Base-by-base conservation (phyloP, 2,113 vertebrate species). In the Accipiter virgatus region DNA sequence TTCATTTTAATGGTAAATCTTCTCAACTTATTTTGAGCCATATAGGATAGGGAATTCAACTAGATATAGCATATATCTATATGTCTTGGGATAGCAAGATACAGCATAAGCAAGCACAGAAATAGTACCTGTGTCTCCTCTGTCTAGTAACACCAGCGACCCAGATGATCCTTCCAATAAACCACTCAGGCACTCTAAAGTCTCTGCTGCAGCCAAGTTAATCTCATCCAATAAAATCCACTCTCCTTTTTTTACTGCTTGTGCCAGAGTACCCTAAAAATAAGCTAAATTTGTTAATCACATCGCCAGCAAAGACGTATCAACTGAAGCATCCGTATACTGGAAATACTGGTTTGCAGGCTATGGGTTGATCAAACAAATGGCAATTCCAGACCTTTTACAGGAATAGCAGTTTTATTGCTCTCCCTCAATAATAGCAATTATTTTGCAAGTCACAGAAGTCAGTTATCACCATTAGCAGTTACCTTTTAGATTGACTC, bases 191-290 rank as follows among this genome's bases (percentile, higher is more conserved):
- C 99, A 99, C 96, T 99, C 99, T 87, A 99, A 98, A 16, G 99
- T 99, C 97, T 99, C 99, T 42, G 99, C 98, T 63, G 99, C 98
- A 58, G 99, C 99, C 97, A 99, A 98, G 91, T 99, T 99, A 95
- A 99, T 99, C 97, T 99, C 99, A 95, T 99, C 99, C 96, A 99
- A 96, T 62, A 99, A 98, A 91, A 99, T 98, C 99, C 99, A 99
- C 80, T 99, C 99, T 72, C 99, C 99, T 91, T 99, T 99, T 97
- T 99, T 99, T 47, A 99, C 98, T 16, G 99, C 99, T 94, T 99
- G 99, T 71, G 99, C 99, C 87, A 99, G 96, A 1, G 99, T 99
- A 59, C 99, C 99, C 99, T 99, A 71, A 87, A 94, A 98, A 32
- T 72, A 82, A 70, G 63, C 83, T n/a, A 92, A 59, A 48, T 53